Conservation (phyloP, 2,888 invertebrate species). For the Digitonthophagus gazella region DNA sequence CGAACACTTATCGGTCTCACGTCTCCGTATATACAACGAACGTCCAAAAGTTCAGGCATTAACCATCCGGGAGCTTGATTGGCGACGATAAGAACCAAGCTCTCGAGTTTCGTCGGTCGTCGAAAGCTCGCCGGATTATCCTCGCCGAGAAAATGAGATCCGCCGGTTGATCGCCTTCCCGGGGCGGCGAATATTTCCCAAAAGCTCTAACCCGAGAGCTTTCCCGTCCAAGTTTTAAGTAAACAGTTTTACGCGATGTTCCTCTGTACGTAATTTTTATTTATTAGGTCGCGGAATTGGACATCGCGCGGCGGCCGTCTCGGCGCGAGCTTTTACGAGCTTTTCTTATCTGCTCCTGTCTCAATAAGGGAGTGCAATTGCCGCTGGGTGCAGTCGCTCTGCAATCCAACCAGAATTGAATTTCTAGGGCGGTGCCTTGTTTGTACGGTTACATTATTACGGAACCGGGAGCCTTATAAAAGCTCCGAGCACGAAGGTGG, state of each 20-base stretch:
- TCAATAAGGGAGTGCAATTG: not conserved
- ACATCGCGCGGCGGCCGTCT: too few species aligned
- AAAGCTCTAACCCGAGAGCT: too few species aligned
- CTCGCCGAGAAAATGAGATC: not conserved
- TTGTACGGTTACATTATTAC: not conserved
- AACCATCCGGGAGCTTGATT: too few species aligned
- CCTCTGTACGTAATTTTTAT: not conserved
- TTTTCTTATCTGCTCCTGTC: not conserved
- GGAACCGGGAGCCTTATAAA: not conserved
- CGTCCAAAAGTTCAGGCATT: too few species aligned
- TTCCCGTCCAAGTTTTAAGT: not conserved
- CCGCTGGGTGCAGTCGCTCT: not conserved
- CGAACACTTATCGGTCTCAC: too few species aligned
- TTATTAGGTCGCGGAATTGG: not conserved
- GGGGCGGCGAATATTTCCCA: too few species aligned
- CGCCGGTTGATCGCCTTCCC: not conserved
- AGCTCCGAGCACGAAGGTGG: not conserved
- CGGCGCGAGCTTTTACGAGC: not conserved
- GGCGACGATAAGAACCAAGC: too few species aligned
- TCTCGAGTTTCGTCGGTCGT: too few species aligned
- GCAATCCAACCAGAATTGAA: not conserved
- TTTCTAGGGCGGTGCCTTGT: not conserved
- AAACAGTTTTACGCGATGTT: not conserved
- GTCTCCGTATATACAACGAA: too few species aligned
- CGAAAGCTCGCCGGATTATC: too few species aligned